Evolutionary conservation across 2,113 vertebrate species (phyloP).

Genomic region (Urocitellus parryii): DNA sequence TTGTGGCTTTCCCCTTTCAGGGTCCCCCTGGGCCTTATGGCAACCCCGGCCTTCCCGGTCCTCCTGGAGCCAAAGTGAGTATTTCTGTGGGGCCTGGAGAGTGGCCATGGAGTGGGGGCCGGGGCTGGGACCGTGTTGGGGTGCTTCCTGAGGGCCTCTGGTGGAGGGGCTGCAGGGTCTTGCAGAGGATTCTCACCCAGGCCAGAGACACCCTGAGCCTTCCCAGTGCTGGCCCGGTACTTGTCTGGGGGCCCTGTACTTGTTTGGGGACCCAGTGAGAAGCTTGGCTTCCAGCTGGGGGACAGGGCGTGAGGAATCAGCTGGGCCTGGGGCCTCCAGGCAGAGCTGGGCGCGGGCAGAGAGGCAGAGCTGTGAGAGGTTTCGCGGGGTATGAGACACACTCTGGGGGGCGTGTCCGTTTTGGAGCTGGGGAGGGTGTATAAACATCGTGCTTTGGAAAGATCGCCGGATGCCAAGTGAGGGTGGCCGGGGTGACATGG

Average conservation of each 20-base stretch:
- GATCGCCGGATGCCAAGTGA: not conserved
- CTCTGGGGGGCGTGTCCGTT: too few relatives aligned
- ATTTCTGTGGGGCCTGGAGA: not conserved
- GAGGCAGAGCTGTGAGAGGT: not conserved
- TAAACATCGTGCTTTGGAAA: not conserved
- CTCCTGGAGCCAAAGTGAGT: constrained; percentile 93
- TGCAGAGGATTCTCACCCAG: not conserved
- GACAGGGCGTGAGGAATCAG: rapidly evolving
- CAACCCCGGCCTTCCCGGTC: constrained; percentile 93
- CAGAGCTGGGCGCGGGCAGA: not conserved
- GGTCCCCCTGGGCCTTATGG: constrained; percentile 95
- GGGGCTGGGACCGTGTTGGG: not conserved
- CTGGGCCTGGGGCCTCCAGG: not conserved
- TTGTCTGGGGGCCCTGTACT: not conserved
- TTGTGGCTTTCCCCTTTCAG: constrained; percentile 85
- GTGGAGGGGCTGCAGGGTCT: too few relatives aligned
- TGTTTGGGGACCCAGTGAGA: not conserved
- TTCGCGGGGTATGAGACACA: not conserved
- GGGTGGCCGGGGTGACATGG: not conserved
- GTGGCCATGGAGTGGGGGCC: not conserved
- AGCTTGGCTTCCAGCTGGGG: not conserved
- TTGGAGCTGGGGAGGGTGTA: not conserved
- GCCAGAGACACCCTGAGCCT: not conserved
- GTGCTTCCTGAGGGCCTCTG: not conserved
- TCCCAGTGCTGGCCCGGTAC: not conserved